Evolutionary conservation across 2,797 vertebrate species (phyloP).

Genomic region (Spinibarbus caldwelli): DNA sequence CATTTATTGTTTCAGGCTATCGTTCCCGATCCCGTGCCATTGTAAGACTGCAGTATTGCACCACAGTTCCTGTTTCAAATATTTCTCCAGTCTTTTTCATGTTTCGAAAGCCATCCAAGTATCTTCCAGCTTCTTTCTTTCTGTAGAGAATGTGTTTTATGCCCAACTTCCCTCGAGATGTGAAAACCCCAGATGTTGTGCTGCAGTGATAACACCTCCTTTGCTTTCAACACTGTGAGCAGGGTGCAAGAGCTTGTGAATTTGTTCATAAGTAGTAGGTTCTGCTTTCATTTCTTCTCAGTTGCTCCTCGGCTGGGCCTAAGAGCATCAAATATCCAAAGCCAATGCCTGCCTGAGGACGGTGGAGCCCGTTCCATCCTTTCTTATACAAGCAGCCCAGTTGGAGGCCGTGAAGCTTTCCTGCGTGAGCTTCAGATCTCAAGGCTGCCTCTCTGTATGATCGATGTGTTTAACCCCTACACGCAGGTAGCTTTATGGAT

Average conservation of each 20-base stretch:
- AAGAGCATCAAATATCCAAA: slow-evolving; percentile 12
- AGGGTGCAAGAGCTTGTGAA: slow-evolving; percentile 16
- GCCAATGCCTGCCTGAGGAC: slow-evolving; percentile 64
- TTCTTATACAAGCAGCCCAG: slow-evolving; percentile 60
- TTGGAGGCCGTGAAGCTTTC: slow-evolving; percentile 59
- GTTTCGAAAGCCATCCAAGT: slow-evolving; percentile 3
- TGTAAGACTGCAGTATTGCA: background rate
- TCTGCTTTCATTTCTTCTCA: slow-evolving; percentile 15
- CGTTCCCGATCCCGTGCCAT: background rate
- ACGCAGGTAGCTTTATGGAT: slow-evolving; percentile 43
- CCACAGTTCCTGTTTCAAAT: background rate
- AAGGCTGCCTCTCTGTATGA: slow-evolving; percentile 52
- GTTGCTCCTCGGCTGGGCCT: background rate
- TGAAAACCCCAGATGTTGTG: slow-evolving; percentile 15
- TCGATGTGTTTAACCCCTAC: slow-evolving; percentile 58
- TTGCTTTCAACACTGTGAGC: slow-evolving; percentile 18
- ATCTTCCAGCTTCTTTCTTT: slow-evolving; percentile 1
- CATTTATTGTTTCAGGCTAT: slow-evolving; percentile 24
- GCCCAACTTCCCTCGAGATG: slow-evolving; percentile 1
- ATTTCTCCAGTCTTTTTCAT: background rate
- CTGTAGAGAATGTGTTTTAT: slow-evolving; percentile 8
- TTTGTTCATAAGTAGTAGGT: background rate
- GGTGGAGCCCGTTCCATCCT: slow-evolving; percentile 60
- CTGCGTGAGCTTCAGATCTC: slow-evolving; percentile 47
- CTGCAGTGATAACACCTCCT: slow-evolving; percentile 17